A percentile compares a stretch with the other conserved stretches of the same genome.
phyloP scores from a whole-genome alignment of 2,797 vertebrate species.

The Chiloscyllium punctatum region DNA sequence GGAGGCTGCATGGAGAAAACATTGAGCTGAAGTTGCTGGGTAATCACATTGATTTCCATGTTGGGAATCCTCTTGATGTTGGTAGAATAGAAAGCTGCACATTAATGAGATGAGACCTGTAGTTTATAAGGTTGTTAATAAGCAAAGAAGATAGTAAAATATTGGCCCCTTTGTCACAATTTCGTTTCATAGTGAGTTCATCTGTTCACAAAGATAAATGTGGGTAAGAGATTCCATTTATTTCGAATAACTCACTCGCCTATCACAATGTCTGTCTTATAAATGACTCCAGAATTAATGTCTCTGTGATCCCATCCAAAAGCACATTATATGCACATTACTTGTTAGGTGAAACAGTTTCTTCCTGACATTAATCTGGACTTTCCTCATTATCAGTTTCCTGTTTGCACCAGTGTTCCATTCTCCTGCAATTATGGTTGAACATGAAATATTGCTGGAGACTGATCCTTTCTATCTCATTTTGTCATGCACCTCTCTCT shows the following conservation, averaged over 20 bases:
- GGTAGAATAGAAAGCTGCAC: too few species aligned
- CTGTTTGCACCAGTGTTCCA: neutral
- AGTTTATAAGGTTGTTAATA: neutral
- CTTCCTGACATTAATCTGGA: neutral
- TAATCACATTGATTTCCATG: too few species aligned
- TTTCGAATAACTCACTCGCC: neutral
- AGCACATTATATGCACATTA: neutral
- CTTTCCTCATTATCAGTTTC: neutral
- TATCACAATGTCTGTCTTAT: neutral
- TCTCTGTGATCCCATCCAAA: neutral
- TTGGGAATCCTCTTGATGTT: too few species aligned
- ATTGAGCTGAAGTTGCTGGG: too few species aligned
- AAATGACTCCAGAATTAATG: neutral
- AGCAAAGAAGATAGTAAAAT: neutral
- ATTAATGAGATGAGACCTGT: too few species aligned
- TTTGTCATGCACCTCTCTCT: neutral
- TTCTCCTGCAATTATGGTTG: neutral
- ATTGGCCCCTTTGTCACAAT: neutral
- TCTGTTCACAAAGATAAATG: neutral
- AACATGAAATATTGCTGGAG: neutral
- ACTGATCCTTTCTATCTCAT: neutral
- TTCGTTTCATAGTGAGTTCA: neutral
- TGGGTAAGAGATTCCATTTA: neutral
- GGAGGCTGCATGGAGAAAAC: too few species aligned
- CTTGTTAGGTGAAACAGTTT: neutral